These are phyloP conservation scores for Garrulus glandarius DNA, from an alignment of 2,797 vertebrate genomes.

Conservation along the genomic window DNA sequence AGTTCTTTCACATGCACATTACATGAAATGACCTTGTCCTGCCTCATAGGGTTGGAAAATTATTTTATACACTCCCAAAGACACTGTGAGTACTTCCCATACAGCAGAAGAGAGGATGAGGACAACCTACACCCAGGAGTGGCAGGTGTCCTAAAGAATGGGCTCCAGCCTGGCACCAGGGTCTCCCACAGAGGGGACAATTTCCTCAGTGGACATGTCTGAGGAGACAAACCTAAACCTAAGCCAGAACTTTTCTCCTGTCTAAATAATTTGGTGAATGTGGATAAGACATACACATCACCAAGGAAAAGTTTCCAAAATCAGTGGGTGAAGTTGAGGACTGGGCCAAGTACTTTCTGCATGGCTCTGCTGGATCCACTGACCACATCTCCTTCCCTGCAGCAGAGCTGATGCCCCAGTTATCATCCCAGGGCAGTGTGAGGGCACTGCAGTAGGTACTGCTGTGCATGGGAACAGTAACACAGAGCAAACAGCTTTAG, in stretches of 20 bases:
- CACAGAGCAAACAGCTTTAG: background rate
- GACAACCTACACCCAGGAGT: fast-evolving
- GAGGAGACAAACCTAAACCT: background rate
- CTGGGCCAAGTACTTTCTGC: background rate
- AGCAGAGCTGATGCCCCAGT: background rate
- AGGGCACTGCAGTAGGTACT: background rate
- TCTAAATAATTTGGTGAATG: background rate
- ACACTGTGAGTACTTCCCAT: background rate
- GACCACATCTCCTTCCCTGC: background rate
- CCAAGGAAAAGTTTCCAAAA: background rate
- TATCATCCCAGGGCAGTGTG: background rate
- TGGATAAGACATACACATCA: background rate
- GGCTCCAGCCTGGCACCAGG: background rate
- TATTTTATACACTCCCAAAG: background rate
- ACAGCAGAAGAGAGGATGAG: background rate
- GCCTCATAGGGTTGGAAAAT: background rate
- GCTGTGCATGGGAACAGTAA: background rate
- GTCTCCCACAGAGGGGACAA: background rate
- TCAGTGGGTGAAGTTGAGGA: background rate
- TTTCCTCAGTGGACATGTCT: background rate
- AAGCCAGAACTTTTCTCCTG: background rate
- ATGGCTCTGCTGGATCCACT: background rate
- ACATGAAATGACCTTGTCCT: background rate
- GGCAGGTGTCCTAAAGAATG: background rate
- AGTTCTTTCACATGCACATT: background rate